These are phyloP conservation scores for Nyctibius bracteatus DNA, from an alignment of 2,113 vertebrate species.

Conservation along the genomic window DNA sequence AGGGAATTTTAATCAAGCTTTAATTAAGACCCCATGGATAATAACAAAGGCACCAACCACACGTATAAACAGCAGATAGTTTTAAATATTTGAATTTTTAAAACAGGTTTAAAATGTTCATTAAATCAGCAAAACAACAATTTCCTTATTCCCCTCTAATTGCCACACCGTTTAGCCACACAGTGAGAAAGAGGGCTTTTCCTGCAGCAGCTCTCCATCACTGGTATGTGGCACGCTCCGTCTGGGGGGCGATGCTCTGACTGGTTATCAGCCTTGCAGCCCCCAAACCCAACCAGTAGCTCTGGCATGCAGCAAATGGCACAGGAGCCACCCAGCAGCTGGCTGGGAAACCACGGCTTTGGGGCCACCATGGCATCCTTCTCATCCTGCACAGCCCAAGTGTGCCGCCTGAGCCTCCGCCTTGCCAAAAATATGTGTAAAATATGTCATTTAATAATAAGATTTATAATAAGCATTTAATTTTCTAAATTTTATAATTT, in stretches of 20 bases:
- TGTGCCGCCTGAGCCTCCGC: neutral
- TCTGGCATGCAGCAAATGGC: slow-evolving; percentile 12
- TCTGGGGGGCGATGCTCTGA: neutral
- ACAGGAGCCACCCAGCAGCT: neutral
- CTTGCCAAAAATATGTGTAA: neutral
- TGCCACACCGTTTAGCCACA: slow-evolving; percentile 70
- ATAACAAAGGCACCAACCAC: slow-evolving; percentile 69
- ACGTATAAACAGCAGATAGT: slow-evolving; percentile 66
- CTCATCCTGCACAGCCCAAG: neutral
- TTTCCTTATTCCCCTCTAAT: slow-evolving; percentile 78
- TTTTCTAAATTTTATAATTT: neutral
- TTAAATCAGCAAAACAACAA: slow-evolving; percentile 78
- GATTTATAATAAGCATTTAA: neutral
- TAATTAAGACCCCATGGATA: slow-evolving; percentile 75
- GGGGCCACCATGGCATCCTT: neutral
- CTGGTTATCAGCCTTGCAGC: neutral
- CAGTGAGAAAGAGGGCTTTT: slow-evolving; percentile 59
- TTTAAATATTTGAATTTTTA: slow-evolving; percentile 68
- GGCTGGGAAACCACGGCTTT: neutral
- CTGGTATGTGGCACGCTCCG: slow-evolving; percentile 28
- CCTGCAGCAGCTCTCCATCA: slow-evolving; percentile 7
- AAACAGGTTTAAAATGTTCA: slow-evolving; percentile 76
- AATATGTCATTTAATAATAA: neutral
- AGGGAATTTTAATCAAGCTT: slow-evolving; percentile 75
- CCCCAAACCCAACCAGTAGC: neutral